Percentiles rank a stretch among this genome's conserved stretches.
These are phyloP conservation scores for Stictocephala bisonia DNA, from an alignment of 2,888 invertebrate species.

Conservation along the genomic window DNA sequence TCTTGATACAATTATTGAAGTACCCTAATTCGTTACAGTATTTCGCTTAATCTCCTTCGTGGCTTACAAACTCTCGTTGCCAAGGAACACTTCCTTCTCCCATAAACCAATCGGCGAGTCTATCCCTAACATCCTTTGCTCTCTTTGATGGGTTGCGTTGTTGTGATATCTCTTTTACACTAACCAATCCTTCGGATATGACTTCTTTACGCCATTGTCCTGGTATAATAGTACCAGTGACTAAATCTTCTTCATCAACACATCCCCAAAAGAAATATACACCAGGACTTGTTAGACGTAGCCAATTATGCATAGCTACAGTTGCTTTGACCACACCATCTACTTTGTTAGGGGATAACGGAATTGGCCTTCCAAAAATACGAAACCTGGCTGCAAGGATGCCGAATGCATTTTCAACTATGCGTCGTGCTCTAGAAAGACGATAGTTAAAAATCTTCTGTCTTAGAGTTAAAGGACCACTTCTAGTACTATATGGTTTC, in stretches of 20 bases:
- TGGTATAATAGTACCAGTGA: not conserved
- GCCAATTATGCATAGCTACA: not conserved
- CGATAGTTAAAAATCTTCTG: too few relatives aligned
- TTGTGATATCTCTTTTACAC: slow-evolving; percentile 61
- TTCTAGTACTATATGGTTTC: slow-evolving; percentile 47
- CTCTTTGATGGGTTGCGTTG: slow-evolving; percentile 45
- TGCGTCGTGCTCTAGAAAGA: too few relatives aligned
- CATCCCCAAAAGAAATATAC: slow-evolving; percentile 9
- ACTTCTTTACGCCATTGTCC: slow-evolving; percentile 25
- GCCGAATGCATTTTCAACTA: too few relatives aligned
- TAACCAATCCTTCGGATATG: slow-evolving; percentile 18
- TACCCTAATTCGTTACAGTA: slow-evolving; percentile 4
- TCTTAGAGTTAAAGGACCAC: too few relatives aligned
- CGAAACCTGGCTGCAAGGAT: not conserved
- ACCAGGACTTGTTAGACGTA: slow-evolving; percentile 18
- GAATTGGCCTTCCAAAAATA: too few relatives aligned
- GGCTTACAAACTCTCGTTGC: slow-evolving; percentile 58
- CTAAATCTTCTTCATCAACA: slow-evolving; percentile 8
- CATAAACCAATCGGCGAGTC: slow-evolving; percentile 52
- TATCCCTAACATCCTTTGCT: slow-evolving; percentile 45
- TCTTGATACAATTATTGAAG: slow-evolving; percentile 7
- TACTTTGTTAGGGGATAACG: slow-evolving; percentile 1
- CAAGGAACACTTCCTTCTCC: slow-evolving; percentile 51
- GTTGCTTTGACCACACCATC: not conserved
- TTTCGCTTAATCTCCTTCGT: slow-evolving; percentile 59